Conservation (phyloP, 1,140 invertebrate species). For the Periplaneta americana region DNA sequence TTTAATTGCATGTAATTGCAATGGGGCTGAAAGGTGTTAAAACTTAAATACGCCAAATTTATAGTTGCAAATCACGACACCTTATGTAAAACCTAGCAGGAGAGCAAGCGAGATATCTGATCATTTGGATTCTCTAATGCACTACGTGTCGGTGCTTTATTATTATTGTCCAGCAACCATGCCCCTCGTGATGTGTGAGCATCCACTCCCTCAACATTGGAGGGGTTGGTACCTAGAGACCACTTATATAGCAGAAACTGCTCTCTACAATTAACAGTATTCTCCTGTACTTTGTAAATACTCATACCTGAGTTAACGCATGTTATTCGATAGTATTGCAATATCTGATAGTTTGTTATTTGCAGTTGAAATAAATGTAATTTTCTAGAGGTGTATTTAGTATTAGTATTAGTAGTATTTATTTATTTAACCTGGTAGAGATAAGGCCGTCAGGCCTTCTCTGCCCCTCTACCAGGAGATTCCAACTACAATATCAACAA, state of each 20-base stretch:
- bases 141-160: background rate
- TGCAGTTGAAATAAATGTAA: too few species aligned
- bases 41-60: background rate
- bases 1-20: conserved; percentile 5
- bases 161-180: background rate
- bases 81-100: background rate
- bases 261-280: background rate
- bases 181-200: background rate
- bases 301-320: too few species aligned
- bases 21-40: background rate
- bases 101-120: background rate
- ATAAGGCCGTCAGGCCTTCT: too few species aligned
- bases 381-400: too few species aligned
- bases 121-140: background rate
- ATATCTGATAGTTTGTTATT: too few species aligned
- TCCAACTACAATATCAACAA: too few species aligned
- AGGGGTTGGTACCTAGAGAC: background rate
- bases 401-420: too few species aligned
- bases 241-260: background rate
- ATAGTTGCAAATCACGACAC: background rate
- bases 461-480: too few species aligned
- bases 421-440: too few species aligned
- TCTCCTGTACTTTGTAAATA: background rate
- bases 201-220: background rate
- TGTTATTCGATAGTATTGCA: too few species aligned